phyloP scores from a whole-genome alignment of 2,113 vertebrate species.

The Grantiella picta region DNA sequence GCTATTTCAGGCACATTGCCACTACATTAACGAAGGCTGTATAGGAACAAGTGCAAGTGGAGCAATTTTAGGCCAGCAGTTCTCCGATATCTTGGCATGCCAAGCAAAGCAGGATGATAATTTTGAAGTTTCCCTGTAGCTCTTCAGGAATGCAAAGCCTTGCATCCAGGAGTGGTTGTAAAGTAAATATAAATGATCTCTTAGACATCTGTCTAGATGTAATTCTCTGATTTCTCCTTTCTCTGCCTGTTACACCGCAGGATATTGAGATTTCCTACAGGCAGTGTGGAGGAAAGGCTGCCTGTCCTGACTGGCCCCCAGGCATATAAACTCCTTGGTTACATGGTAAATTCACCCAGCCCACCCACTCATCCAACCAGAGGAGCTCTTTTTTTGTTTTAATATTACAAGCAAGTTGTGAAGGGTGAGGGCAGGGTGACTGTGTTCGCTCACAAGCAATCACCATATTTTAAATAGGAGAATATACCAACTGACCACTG shows the following conservation, averaged over 20 bases:
- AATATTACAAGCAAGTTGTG: background rate
- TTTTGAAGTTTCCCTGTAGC: background rate
- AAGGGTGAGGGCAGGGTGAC: accelerated
- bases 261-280: background rate
- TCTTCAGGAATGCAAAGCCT: background rate
- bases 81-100: background rate
- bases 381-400: background rate
- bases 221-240: background rate
- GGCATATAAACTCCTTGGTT: background rate
- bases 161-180: background rate
- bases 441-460: background rate
- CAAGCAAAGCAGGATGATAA: background rate
- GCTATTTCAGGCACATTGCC: background rate
- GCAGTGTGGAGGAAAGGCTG: background rate
- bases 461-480: background rate
- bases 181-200: background rate
- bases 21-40: background rate
- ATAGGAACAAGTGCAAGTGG: background rate
- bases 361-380: background rate
- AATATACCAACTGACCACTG: background rate
- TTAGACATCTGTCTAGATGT: background rate
- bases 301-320: background rate
- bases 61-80: background rate
- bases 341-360: background rate
- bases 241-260: background rate